A percentile compares a stretch with the other conserved stretches of the same genome.
These are phyloP conservation scores for Tenualosa thibaudeaui DNA, from an alignment of 2,797 vertebrate species.

Conservation along the genomic window DNA sequence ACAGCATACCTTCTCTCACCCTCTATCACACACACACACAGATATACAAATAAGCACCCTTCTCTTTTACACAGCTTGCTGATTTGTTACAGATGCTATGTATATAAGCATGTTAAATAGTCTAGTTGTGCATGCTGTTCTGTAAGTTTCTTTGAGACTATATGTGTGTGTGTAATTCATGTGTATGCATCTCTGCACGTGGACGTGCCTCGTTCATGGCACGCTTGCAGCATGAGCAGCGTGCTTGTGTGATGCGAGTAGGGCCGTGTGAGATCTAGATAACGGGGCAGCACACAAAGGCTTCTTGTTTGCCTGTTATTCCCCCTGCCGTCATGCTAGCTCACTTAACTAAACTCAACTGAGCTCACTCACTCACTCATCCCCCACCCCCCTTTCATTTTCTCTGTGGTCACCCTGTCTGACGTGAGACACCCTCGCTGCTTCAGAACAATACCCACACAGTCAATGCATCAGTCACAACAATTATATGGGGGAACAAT, in stretches of 20 bases:
- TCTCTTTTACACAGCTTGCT: neutral
- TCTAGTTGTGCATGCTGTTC: conserved; percentile 25
- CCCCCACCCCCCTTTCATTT: neutral
- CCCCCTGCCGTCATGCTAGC: neutral
- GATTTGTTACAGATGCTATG: neutral
- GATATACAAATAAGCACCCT: neutral
- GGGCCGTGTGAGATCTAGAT: neutral
- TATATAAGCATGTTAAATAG: conserved; percentile 3
- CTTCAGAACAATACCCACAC: neutral
- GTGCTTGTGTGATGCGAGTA: neutral
- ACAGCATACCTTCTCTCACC: neutral
- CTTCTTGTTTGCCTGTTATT: conserved; percentile 4
- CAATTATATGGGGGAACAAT: neutral
- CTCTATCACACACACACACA: neutral
- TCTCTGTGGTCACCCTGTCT: neutral
- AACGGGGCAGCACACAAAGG: neutral
- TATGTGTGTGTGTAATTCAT: neutral
- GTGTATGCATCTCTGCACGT: neutral
- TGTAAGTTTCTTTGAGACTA: neutral
- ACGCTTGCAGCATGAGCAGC: neutral
- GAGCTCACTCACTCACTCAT: neutral
- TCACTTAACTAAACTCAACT: neutral
- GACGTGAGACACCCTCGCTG: neutral
- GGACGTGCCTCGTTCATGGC: neutral
- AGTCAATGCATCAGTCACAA: neutral